Evolutionary conservation across 2,888 invertebrate genomes (phyloP), one percentile per base, ranked within the genome.

Genomic region (Lycaena phlaeas): DNA sequence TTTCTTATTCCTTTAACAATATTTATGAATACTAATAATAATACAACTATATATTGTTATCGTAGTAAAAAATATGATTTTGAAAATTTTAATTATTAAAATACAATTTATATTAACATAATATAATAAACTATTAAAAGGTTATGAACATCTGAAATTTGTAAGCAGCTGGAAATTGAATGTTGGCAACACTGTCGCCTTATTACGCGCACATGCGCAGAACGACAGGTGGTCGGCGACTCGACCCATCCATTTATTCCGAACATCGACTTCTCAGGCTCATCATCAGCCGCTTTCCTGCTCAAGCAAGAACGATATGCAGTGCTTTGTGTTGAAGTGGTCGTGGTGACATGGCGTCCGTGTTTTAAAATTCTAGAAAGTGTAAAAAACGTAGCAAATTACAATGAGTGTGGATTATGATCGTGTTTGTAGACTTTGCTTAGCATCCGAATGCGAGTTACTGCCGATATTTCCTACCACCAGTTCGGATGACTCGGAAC

Each of bases 341-440:
- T 79, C 76, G 72, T 82, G 84, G 81, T 82, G 84, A 81, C 79
- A 84, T 82, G 82, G 82, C 84, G 82, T 82, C 78, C 58, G 61
- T 69, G 68, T 74, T 74, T 58, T 78, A 75, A 70, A 59, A 54
- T 53, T 64, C 61, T 61, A 68, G 64, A 60, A 70, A 59, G 57
- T 72, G 71, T 63, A 61, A 64, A n/a, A 59, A 60, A 56, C 59
- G 53, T 64, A 59, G 51, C 54, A 64, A 72, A 64, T 65, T 81
- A 84, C 81, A 73, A 84, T 84, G 84, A 78, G 58, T 77, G 79
- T 76, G 68, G 81, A 81, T 73, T 82, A 75, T 74, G 82, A 82
- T 67, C 78, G 79, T 71, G 86, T 87, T 69, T 88, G 88, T 78
- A 85, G 88, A 74, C 85, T 88, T 61, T 89, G 88, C 76, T 86